Conservation (phyloP, 2,797 vertebrate genomes). For the Pangasius macronema region DNA sequence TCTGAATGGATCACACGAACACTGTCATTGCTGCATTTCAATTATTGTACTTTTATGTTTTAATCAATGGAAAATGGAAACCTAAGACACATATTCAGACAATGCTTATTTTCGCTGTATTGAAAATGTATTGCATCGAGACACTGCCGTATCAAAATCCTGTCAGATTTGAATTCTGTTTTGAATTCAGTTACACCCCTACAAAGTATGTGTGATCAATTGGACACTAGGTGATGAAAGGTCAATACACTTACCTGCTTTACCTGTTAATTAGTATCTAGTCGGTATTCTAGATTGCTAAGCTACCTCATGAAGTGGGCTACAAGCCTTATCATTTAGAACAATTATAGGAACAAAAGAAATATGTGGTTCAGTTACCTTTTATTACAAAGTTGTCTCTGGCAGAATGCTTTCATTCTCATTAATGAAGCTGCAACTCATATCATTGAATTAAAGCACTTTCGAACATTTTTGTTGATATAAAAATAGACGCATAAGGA, state of each 20-base stretch:
- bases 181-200: neutral
- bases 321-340: slow-evolving; percentile 30
- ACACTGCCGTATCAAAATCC: neutral
- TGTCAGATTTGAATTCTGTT: neutral
- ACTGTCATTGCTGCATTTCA: neutral
- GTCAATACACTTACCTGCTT: slow-evolving; percentile 25
- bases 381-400: slow-evolving; percentile 1
- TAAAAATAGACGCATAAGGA: neutral
- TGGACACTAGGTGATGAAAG: slow-evolving; percentile 19
- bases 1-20: neutral
- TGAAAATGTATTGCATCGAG: neutral
- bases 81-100: neutral
- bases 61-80: neutral
- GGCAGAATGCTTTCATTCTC: slow-evolving; percentile 18
- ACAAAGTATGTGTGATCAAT: neutral
- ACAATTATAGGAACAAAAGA: slow-evolving; percentile 11
- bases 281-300: slow-evolving; percentile 46
- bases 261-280: slow-evolving; percentile 40
- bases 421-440: neutral
- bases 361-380: neutral
- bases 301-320: slow-evolving; percentile 55
- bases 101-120: neutral
- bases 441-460: slow-evolving; percentile 36
- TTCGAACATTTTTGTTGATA: slow-evolving; percentile 16
- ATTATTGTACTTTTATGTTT: neutral